phyloP scores from a whole-genome alignment of 2,113 vertebrate species.

The Cyprinodon tularosa region DNA sequence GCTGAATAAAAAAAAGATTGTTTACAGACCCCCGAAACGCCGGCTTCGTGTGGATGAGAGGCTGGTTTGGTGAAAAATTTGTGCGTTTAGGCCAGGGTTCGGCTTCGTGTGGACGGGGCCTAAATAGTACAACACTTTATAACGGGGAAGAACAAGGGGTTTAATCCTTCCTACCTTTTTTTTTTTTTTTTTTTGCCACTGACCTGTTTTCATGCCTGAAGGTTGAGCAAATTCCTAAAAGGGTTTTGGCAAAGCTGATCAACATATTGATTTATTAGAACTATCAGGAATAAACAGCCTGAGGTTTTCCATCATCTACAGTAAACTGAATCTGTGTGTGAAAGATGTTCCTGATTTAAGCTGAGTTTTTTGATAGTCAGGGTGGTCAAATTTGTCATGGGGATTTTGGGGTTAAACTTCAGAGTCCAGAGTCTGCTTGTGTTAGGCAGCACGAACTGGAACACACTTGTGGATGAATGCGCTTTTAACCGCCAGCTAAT shows the following conservation, averaged over 20 bases:
- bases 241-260: not conserved
- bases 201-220: not conserved
- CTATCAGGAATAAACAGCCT: not conserved
- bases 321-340: not conserved
- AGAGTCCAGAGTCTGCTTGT: not conserved
- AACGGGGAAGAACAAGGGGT: no score
- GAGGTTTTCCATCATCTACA: not conserved
- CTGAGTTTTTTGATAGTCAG: not conserved
- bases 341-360: not conserved
- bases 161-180: not conserved
- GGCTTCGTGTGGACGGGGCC: no score
- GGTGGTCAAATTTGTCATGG: not conserved
- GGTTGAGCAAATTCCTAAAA: not conserved
- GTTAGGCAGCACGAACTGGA: not conserved
- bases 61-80: no score
- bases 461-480: constrained; percentile 11
- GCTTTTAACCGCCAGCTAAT: constrained; percentile 36
- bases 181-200: not conserved
- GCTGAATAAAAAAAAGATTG: no score
- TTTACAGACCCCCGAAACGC: no score
- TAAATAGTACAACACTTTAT: no score
- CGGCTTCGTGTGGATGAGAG: no score
- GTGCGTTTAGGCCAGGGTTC: no score
- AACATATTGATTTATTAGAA: not conserved
- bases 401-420: constrained; percentile 10